Evolutionary conservation across 2,113 vertebrate species (phyloP).

Genomic region (Mustela nigripes): DNA sequence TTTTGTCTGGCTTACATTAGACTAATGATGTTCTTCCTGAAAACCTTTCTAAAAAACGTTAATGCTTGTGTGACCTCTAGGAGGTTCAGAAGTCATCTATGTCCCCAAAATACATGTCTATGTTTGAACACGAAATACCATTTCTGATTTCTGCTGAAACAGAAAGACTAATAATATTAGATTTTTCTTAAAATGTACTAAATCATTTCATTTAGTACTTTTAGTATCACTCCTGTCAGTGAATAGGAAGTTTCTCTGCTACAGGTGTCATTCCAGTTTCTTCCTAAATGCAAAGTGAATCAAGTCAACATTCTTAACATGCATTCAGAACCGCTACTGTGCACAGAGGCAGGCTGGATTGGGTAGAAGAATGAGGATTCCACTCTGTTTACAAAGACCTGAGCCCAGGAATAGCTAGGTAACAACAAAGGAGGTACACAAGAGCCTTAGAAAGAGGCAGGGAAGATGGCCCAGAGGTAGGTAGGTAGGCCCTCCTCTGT

Average conservation of each 20-base stretch:
- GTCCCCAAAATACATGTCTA: neutral
- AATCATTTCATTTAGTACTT: neutral
- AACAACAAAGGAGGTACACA: neutral
- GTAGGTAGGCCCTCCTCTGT: neutral
- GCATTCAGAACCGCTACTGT: neutral
- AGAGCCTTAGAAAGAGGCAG: neutral
- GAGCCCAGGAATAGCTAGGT: neutral
- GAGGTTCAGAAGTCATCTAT: neutral
- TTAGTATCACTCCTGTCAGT: neutral
- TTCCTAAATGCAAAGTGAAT: conserved; percentile 7
- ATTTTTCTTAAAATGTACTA: neutral
- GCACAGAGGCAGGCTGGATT: neutral
- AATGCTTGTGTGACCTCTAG: neutral
- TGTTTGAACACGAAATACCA: neutral
- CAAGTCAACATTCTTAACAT: neutral
- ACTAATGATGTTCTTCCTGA: neutral
- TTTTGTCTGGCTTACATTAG: neutral
- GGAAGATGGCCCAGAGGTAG: neutral
- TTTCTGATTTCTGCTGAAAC: conserved; percentile 48
- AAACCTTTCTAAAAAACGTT: conserved; percentile 54
- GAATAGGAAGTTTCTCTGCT: conserved; percentile 33
- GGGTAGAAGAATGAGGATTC: neutral
- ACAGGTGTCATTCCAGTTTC: conserved; percentile 8
- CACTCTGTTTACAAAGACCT: neutral
- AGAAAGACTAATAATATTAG: neutral